Conservation (phyloP, 2,888 invertebrate species). For the Bugulina stolonifera region DNA sequence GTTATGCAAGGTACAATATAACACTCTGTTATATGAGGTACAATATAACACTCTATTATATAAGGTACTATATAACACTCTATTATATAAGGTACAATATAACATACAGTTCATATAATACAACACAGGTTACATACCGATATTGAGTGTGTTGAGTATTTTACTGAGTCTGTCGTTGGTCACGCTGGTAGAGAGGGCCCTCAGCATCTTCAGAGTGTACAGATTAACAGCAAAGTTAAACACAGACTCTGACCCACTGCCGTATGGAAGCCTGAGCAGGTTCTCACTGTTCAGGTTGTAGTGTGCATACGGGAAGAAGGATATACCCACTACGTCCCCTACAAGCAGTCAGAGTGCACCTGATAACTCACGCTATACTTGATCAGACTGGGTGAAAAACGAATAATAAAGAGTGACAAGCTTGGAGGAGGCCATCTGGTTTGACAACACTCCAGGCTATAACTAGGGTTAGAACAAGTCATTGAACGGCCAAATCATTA, state of each 20-base stretch:
- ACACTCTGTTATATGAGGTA: too few species aligned
- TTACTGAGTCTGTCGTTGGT: background rate
- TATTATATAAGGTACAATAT: background rate
- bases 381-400: too few species aligned
- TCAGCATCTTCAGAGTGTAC: slow-evolving; percentile 83
- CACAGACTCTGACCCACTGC: slow-evolving; percentile 82
- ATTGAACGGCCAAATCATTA: too few species aligned
- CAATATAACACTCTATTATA: background rate
- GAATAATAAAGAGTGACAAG: too few species aligned
- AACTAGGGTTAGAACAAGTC: too few species aligned
- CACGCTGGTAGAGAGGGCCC: slow-evolving; percentile 49
- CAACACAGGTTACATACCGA: background rate
- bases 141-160: slow-evolving; percentile 11
- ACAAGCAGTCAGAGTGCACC: slow-evolving; percentile 53
- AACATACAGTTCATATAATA: background rate
- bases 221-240: slow-evolving; percentile 93
- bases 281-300: slow-evolving; percentile 51
- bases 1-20: too few species aligned
- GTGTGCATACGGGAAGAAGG: slow-evolving; percentile 46
- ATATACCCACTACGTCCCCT: slow-evolving; percentile 61
- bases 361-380: too few species aligned
- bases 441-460: too few species aligned
- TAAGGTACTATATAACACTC: background rate
- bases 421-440: too few species aligned
- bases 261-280: slow-evolving; percentile 54